Evolutionary conservation across 1,140 invertebrate genomes (phyloP).

Genomic region (Orchesella cincta): DNA sequence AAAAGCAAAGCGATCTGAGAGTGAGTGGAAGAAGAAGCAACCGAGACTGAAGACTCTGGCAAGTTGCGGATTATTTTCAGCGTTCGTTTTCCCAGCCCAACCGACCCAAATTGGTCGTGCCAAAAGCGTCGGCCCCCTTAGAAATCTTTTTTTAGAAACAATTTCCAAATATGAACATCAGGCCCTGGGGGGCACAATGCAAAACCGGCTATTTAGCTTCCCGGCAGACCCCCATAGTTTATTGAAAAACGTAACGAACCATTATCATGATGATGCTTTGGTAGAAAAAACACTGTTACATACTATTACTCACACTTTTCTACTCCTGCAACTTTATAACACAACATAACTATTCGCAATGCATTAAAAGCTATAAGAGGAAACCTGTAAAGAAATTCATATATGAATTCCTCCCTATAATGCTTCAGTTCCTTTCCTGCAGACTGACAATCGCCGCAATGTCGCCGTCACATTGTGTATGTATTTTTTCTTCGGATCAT

Average conservation of each 20-base stretch:
- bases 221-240: constrained; percentile 24
- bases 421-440: background rate
- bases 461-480: background rate
- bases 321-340: background rate
- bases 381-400: constrained; percentile 13
- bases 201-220: constrained; percentile 28
- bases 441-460: background rate
- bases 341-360: background rate
- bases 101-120: constrained; percentile 44
- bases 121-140: constrained; percentile 39
- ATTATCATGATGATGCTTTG: background rate
- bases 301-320: background rate
- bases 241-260: background rate
- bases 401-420: no score
- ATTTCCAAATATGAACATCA: constrained; percentile 48
- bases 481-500: background rate
- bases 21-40: constrained; percentile 45
- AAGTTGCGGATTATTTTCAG: constrained; percentile 42
- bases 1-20: constrained; percentile 48
- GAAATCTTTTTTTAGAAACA: constrained; percentile 48
- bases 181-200: constrained; percentile 21
- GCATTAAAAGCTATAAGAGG: background rate
- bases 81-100: constrained; percentile 35
- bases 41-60: constrained; percentile 42
- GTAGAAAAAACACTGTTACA: background rate